Conservation (phyloP, 1,140 invertebrate species). For the Aleiodes sp. region DNA sequence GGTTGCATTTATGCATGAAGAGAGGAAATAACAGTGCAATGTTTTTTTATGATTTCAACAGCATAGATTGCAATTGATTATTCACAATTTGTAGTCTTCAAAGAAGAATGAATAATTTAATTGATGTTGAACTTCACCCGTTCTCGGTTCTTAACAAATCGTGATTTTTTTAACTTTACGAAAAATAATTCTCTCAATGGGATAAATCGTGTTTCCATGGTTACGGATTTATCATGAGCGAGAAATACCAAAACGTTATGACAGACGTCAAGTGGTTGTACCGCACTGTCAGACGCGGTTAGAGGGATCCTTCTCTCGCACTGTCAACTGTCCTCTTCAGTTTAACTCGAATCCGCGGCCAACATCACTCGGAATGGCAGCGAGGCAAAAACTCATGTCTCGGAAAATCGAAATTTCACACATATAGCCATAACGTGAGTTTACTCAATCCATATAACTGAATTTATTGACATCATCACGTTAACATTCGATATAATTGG, state of each 20-base stretch:
- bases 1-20: not conserved
- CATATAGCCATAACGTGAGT: conserved; percentile 5
- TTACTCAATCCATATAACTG: not conserved
- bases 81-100: not conserved
- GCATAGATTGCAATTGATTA: not conserved
- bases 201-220: not conserved
- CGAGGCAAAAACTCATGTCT: conserved; percentile 17
- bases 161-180: too few species aligned
- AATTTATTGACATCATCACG: not conserved
- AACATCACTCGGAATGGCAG: conserved; percentile 10
- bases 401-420: conserved; percentile 28
- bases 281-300: conserved; percentile 1
- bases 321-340: conserved; percentile 31
- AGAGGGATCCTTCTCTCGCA: not conserved
- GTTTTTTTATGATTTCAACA: not conserved
- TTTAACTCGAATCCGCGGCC: not conserved
- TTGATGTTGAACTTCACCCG: too few species aligned
- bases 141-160: too few species aligned
- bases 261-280: conserved; percentile 3
- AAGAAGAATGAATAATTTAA: too few species aligned
- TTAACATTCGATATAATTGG: not conserved
- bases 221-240: not conserved
- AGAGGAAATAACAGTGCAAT: not conserved
- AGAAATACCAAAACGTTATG: not conserved
- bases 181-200: not conserved